Evolutionary conservation across 2,888 invertebrate species (phyloP).

Genomic region (Polyommatus icarus): DNA sequence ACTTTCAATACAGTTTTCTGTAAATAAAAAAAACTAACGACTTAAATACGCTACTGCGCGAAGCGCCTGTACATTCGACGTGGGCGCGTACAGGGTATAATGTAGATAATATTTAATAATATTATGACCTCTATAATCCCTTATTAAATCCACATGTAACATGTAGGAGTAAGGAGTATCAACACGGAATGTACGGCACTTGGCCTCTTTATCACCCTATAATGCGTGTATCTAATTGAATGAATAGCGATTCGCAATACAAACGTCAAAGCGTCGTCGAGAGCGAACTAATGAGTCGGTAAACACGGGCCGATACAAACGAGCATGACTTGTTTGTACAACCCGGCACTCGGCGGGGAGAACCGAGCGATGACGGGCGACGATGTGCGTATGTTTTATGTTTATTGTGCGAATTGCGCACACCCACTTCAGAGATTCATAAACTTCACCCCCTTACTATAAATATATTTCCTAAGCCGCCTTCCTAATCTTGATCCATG

Average conservation of each 20-base stretch:
- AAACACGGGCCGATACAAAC: conserved; percentile 55
- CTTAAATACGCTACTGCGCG: background rate
- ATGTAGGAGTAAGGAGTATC: background rate
- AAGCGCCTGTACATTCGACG: background rate
- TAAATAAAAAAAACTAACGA: background rate
- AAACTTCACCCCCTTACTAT: background rate
- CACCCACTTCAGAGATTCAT: background rate
- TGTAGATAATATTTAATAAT: background rate
- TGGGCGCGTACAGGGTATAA: background rate
- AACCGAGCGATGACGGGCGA: conserved; percentile 33
- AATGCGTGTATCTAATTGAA: conserved; percentile 17
- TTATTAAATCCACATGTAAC: background rate
- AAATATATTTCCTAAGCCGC: too few species aligned
- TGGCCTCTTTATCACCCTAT: background rate
- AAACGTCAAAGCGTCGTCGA: conserved; percentile 39
- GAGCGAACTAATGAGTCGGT: conserved; percentile 50
- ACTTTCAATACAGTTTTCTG: too few species aligned
- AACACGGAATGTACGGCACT: background rate
- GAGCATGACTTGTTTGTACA: conserved; percentile 56
- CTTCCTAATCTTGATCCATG: too few species aligned
- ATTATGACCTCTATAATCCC: background rate
- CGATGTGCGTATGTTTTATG: background rate
- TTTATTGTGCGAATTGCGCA: background rate
- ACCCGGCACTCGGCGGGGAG: conserved; percentile 38
- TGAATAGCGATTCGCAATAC: conserved; percentile 11